These are phyloP conservation scores for Psittacus erithacus DNA, from an alignment of 2,113 vertebrate species.

Conservation along the genomic window DNA sequence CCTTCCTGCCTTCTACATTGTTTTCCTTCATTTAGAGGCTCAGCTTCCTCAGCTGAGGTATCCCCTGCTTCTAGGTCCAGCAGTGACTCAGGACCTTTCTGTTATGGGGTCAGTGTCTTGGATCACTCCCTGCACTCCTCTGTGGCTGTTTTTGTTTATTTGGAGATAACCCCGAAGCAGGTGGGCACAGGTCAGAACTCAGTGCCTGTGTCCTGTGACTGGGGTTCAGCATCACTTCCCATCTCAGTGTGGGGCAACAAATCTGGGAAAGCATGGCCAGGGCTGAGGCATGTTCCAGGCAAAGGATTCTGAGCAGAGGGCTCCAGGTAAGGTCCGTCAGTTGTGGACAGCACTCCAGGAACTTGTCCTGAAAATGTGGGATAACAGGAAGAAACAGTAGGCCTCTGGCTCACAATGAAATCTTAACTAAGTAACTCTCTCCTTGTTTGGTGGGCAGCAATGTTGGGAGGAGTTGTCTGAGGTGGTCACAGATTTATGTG, in stretches of 20 bases:
- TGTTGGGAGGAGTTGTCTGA: background rate
- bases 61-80: background rate
- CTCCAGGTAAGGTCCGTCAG: background rate
- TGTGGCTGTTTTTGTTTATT: background rate
- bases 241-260: rapidly evolving
- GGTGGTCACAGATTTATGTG: background rate
- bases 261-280: background rate
- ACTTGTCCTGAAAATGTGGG: background rate
- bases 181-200: background rate
- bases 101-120: background rate
- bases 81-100: background rate
- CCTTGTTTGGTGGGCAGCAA: background rate
- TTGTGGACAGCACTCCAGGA: background rate
- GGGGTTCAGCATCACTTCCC: background rate
- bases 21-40: background rate
- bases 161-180: background rate
- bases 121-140: background rate
- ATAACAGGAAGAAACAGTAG: background rate
- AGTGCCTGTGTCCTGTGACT: background rate
- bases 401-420: background rate
- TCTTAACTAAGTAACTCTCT: background rate
- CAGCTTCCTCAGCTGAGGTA: background rate
- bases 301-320: background rate
- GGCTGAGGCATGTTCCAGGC: background rate
- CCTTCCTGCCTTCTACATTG: background rate